These are phyloP conservation scores for Equus przewalskii DNA, from an alignment of 2,113 vertebrate genomes.

Conservation along the genomic window DNA sequence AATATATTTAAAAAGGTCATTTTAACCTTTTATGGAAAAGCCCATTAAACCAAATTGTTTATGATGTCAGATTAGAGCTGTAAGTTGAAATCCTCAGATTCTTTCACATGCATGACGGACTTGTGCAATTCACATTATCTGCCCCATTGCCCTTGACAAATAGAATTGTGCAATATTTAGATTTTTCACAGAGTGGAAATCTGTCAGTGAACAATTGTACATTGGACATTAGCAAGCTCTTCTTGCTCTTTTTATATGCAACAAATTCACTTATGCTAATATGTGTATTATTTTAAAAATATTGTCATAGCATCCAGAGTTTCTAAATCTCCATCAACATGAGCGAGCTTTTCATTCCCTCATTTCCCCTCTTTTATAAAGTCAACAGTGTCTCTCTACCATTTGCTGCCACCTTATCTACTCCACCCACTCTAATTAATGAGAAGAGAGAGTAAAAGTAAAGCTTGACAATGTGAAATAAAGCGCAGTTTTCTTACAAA, in stretches of 20 bases:
- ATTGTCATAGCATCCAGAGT: not conserved
- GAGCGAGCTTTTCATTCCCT: not conserved
- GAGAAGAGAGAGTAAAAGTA: not conserved
- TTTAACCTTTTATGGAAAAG: not conserved
- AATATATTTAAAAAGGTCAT: not conserved
- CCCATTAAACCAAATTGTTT: not conserved
- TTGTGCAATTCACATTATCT: not conserved
- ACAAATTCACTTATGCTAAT: not conserved
- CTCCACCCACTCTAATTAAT: not conserved
- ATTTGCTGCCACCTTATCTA: not conserved
- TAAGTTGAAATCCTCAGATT: not conserved
- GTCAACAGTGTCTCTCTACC: not conserved
- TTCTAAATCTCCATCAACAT: not conserved
- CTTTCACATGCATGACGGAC: not conserved
- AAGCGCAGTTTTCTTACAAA: not conserved
- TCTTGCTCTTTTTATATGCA: not conserved
- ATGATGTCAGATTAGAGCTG: not conserved
- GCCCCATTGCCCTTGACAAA: not conserved
- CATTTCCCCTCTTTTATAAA: not conserved
- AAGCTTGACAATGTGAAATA: not conserved
- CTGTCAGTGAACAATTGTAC: not conserved
- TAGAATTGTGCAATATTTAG: not conserved
- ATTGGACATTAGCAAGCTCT: not conserved
- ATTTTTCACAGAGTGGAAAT: not conserved
- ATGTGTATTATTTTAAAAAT: not conserved